Conservation (phyloP, 1,140 invertebrate genomes). For the Achatina immaculata region DNA sequence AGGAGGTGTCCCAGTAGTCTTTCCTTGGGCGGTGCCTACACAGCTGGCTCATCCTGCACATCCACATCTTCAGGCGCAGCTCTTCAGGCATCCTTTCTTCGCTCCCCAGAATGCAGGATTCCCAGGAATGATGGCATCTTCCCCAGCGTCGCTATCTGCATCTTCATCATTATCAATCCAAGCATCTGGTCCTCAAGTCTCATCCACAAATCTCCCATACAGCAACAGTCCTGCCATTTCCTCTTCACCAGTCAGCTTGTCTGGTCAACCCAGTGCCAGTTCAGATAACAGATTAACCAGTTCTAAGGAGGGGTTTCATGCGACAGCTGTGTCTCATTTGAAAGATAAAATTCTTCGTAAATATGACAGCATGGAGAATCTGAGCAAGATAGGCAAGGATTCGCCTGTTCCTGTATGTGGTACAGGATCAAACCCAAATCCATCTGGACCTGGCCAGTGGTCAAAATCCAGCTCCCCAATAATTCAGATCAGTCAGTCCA, state of each 20-base stretch:
- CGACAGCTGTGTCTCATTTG: constrained; percentile 54
- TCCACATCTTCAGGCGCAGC: not conserved
- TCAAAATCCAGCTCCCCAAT: constrained; percentile 18
- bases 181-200: constrained; percentile 6
- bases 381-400: constrained; percentile 48
- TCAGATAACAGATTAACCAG: constrained; percentile 9
- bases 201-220: not conserved
- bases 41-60: not conserved
- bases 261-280: not conserved
- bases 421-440: not conserved
- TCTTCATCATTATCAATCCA: not conserved
- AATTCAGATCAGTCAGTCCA: constrained; percentile 12
- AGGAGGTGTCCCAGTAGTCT: not conserved
- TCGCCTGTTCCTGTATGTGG: not conserved
- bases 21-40: not conserved
- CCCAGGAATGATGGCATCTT: not conserved
- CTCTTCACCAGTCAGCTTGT: not conserved
- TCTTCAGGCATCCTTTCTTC: not conserved
- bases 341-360: constrained; percentile 65
- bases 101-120: not conserved
- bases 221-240: not conserved
- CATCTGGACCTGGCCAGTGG: constrained; percentile 8
- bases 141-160: not conserved
- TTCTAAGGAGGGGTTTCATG: constrained; percentile 55
- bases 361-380: constrained; percentile 61